Evolutionary conservation across 2,113 vertebrate genomes (phyloP).

Genomic region (Cercopithecus mona): DNA sequence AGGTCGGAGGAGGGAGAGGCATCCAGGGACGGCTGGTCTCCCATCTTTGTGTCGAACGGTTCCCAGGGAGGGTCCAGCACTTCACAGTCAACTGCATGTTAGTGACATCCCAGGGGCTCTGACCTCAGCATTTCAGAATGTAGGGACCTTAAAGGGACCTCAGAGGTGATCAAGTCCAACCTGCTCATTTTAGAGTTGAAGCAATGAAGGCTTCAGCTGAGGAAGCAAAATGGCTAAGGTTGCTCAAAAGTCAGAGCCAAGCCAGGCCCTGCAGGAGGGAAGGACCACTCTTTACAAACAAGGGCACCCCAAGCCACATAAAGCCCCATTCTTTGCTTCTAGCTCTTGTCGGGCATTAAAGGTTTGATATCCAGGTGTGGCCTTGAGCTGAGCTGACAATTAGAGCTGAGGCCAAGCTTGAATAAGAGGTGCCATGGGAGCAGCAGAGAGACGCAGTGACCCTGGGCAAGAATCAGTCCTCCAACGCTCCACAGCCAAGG

Average conservation of each 20-base stretch:
- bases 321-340: neutral
- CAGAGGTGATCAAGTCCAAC: neutral
- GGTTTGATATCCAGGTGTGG: neutral
- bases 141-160: neutral
- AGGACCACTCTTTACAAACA: neutral
- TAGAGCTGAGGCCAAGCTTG: neutral
- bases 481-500: rapidly evolving
- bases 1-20: neutral
- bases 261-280: neutral
- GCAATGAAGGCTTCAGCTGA: neutral
- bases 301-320: neutral
- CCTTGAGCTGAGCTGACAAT: neutral
- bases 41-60: neutral
- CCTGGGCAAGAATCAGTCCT: neutral
- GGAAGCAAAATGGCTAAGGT: neutral
- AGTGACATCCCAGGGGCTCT: neutral
- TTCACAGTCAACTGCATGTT: neutral
- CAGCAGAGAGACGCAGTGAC: neutral
- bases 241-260: neutral
- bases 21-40: neutral
- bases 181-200: neutral
- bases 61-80: too few relatives aligned
- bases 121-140: neutral
- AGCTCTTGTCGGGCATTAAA: neutral
- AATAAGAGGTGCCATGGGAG: neutral